Conservation (phyloP, 2,797 vertebrate genomes). For the Phrynocephalus forsythii region DNA sequence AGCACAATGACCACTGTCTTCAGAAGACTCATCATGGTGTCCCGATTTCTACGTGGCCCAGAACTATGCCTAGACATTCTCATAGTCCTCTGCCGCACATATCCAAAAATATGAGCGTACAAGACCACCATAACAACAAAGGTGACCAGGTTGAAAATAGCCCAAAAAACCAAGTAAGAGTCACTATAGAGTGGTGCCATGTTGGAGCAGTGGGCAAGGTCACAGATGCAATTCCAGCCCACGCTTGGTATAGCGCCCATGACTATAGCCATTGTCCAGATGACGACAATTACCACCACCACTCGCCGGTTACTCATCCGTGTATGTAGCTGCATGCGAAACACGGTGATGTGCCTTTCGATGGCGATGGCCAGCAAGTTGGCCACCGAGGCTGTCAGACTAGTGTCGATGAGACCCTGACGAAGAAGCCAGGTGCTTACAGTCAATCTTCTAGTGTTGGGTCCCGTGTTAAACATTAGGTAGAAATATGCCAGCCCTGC, state of each 20-base stretch:
- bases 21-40: slow-evolving; percentile 99
- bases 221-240: slow-evolving; percentile 99
- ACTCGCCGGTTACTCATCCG: slow-evolving; percentile 98
- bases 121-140: slow-evolving; percentile 98
- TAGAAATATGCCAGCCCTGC: slow-evolving; percentile 98
- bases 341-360: slow-evolving; percentile 97
- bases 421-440: slow-evolving; percentile 97
- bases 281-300: slow-evolving; percentile 96
- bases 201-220: slow-evolving; percentile 90
- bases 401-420: slow-evolving; percentile 97
- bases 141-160: slow-evolving; percentile 97
- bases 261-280: slow-evolving; percentile 98
- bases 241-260: slow-evolving; percentile 98
- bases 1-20: slow-evolving; percentile 98
- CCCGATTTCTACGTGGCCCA: slow-evolving; percentile 93
- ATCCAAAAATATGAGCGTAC: slow-evolving; percentile 98
- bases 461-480: slow-evolving; percentile 99
- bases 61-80: slow-evolving; percentile 98
- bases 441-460: slow-evolving; percentile 93
- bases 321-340: slow-evolving; percentile 98
- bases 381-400: slow-evolving; percentile 95
- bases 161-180: slow-evolving; percentile 98
- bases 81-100: slow-evolving; percentile 98
- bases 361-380: slow-evolving; percentile 97
- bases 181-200: slow-evolving; percentile 99